Evolutionary conservation across 2,113 vertebrate species (phyloP).

Genomic region (Antechinus stuartii): DNA sequence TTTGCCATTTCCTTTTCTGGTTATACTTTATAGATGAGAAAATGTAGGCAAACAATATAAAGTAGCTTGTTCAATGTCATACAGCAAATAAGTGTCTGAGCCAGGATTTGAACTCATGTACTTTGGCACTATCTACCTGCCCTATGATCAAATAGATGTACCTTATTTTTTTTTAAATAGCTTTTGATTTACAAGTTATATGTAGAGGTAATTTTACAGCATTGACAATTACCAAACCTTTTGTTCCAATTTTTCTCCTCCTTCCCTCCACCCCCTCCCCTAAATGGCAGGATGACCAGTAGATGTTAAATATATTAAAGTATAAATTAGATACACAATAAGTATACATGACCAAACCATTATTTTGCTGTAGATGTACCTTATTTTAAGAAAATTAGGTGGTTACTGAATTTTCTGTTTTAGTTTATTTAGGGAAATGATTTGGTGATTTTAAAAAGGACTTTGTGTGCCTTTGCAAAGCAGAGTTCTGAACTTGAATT

Average conservation of each 20-base stretch:
- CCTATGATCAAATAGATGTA: background rate
- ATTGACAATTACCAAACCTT: no score
- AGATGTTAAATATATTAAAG: no score
- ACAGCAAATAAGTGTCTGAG: background rate
- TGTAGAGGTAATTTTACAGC: no score
- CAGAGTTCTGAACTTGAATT: background rate
- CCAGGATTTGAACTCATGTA: background rate
- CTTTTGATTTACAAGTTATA: no score
- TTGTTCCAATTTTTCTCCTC: no score
- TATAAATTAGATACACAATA: no score
- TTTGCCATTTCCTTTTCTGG: background rate
- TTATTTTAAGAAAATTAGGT: background rate
- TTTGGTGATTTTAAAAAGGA: background rate
- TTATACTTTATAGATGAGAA: background rate
- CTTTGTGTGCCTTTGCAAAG: background rate
- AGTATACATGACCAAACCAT: no score
- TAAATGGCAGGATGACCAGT: no score
- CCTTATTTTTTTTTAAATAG: background rate
- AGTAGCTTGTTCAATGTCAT: background rate
- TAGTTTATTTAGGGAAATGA: background rate
- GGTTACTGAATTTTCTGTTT: background rate
- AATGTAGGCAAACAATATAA: background rate
- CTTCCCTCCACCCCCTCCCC: no score
- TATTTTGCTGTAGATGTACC: background rate
- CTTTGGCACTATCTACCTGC: background rate